Conservation (phyloP, 2,113 vertebrate genomes). For the Caloenas nicobarica region DNA sequence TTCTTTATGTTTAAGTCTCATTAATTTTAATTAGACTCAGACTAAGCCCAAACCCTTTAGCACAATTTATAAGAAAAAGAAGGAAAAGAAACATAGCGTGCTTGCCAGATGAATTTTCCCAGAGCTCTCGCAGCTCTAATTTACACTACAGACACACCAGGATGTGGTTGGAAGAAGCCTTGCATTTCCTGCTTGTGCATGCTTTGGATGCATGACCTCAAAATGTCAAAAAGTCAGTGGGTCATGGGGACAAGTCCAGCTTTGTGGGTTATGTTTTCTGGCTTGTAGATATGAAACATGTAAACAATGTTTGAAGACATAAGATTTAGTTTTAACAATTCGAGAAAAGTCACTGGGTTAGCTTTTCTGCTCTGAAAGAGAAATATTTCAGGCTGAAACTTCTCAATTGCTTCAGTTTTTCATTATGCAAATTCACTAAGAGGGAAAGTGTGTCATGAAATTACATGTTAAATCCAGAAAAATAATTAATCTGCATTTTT, state of each 20-base stretch:
- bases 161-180: conserved; percentile 59
- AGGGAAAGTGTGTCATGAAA: not conserved
- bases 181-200: conserved; percentile 62
- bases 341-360: not conserved
- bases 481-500: not conserved
- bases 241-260: conserved; percentile 39
- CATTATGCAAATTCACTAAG: not conserved
- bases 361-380: not conserved
- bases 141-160: conserved; percentile 55
- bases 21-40: conserved; percentile 23
- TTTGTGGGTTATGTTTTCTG: conserved; percentile 48
- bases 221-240: conserved; percentile 60
- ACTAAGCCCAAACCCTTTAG: not conserved
- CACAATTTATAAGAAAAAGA: conserved; percentile 40
- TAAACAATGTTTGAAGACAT: conserved; percentile 53
- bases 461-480: not conserved
- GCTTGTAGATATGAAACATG: conserved; percentile 16
- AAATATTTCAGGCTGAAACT: not conserved
- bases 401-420: not conserved
- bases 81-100: conserved; percentile 29
- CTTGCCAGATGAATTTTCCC: conserved; percentile 62
- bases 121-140: conserved; percentile 48
- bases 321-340: conserved; percentile 6
- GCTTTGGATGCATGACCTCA: conserved; percentile 59
- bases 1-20: not conserved